A percentile compares a stretch with the other conserved stretches of the same genome.
Evolutionary conservation across 1,140 invertebrate genomes (phyloP).

Genomic region (Phthorimaea operculella): DNA sequence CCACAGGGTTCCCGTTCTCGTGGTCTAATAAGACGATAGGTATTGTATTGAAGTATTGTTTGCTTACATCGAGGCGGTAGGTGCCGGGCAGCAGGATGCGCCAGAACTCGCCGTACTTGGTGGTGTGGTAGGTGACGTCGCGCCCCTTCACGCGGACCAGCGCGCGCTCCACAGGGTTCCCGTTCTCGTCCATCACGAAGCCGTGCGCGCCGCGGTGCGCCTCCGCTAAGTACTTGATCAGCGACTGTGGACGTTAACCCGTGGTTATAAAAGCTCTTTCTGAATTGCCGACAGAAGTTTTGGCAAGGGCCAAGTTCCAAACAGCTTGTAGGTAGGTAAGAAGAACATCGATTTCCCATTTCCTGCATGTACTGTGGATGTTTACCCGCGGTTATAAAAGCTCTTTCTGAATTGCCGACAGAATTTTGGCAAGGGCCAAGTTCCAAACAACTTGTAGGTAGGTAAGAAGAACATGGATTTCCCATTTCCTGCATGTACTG

Average conservation of each 20-base stretch:
- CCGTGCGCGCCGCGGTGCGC: slow-evolving; percentile 87
- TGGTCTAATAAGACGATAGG: neutral
- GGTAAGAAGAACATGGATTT: too few species aligned
- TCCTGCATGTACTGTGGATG: slow-evolving; percentile 13
- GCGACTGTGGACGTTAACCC: slow-evolving; percentile 67
- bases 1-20: too few species aligned
- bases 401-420: too few species aligned
- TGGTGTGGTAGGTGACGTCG: slow-evolving; percentile 89
- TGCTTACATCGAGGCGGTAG: slow-evolving; percentile 82
- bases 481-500: neutral
- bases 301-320: too few species aligned
- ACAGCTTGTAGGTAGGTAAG: too few species aligned
- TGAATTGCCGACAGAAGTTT: too few species aligned
- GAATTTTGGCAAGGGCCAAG: too few species aligned
- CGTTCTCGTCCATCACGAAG: slow-evolving; percentile 84
- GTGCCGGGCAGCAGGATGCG: slow-evolving; percentile 85
- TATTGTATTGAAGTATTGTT: too few species aligned
- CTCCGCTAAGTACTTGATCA: slow-evolving; percentile 89
- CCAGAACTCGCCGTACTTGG: slow-evolving; percentile 95
- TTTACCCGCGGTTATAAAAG: too few species aligned
- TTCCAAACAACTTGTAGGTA: too few species aligned
- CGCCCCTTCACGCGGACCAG: slow-evolving; percentile 85
- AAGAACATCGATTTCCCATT: too few species aligned
- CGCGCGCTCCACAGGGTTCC: slow-evolving; percentile 84
- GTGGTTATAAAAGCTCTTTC: too few species aligned